Base-by-base conservation (phyloP, 2,113 vertebrate genomes). In the Tylochromis polylepis region DNA sequence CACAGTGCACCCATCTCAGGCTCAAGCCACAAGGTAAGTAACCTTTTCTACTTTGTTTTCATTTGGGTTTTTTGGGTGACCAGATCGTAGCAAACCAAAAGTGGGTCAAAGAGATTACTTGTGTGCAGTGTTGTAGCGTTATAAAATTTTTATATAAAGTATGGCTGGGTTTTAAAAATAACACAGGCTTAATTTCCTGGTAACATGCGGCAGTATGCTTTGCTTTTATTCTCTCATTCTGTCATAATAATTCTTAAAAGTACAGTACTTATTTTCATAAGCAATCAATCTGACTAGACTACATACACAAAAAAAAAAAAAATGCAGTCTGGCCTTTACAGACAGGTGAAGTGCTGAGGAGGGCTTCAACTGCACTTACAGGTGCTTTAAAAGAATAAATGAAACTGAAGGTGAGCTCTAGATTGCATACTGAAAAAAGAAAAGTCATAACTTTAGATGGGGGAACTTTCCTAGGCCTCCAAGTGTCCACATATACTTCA, bases 11-110 rank as follows among this genome's bases (percentile, higher is more conserved):
- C 72, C 83, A 90, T 84, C 88, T 67, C 1, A 77, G 56, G 75
- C 51, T 41, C 3, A 58, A 87, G 15, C 85, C 55, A 41, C 10
- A 56, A 79, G 91, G 93, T 91, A 85, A 79, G 83, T 56, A 41
- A 29, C 5, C 22, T 11, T 29, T 43, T 12, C 60, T 56, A 10
- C 60, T 9, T 49, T 62, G 20, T 58, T 77, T 84, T 38, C 60
- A 24, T 34, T 78, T 78, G 7, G 56, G 38, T 53, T 5, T 22
- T 51, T 56, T 46, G 67, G 38, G 38, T 75, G 10, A 75, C 2
- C 24, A 75, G 70, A 75, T 75, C 16, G 27, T 11, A 75, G 2
- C 43, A 49, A 29, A 29, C 43, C 43, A 75, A 51, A 20, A 75
- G 70, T 75, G 24, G 24, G 70, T 27, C 70, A 75, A 49, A 51